Evolutionary conservation across 2,888 invertebrate species (phyloP).

Genomic region (Idaea biselata): DNA sequence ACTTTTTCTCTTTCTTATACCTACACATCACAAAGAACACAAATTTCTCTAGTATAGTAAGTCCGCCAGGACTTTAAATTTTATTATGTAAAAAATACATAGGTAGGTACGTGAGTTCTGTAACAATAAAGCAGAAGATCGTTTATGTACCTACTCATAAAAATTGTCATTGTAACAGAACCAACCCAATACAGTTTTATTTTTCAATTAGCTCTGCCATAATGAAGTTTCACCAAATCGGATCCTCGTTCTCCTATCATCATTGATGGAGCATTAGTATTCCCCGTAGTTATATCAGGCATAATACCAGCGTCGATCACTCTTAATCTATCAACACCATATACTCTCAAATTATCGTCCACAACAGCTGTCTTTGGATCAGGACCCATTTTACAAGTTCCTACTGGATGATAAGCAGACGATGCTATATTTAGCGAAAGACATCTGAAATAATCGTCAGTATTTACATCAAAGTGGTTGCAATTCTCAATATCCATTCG

Average conservation of each 20-base stretch:
- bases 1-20: no score
- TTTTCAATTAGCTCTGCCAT: no score
- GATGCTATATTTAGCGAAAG: slow-evolving; percentile 67
- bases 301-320: slow-evolving; percentile 90
- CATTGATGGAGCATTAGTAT: slow-evolving; percentile 88
- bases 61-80: no score
- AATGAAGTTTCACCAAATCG: slow-evolving; percentile 82
- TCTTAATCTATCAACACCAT: slow-evolving; percentile 82
- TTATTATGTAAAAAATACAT: no score
- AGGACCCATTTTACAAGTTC: slow-evolving; percentile 82
- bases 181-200: no score
- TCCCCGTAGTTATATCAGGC: slow-evolving; percentile 87
- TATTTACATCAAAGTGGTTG: slow-evolving; percentile 39
- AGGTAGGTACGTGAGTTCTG: no score
- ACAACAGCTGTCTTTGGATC: slow-evolving; percentile 42
- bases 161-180: no score
- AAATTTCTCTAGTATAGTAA: no score
- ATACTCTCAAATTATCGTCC: slow-evolving; percentile 82
- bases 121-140: no score
- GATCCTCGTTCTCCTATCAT: slow-evolving; percentile 91
- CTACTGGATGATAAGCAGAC: slow-evolving; percentile 84
- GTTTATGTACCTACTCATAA: no score
- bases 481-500: slow-evolving; percentile 46
- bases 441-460: slow-evolving; percentile 53
- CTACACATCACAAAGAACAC: no score